Evolutionary conservation across 2,797 vertebrate species (phyloP), one percentile per base, ranked within the genome.

Genomic region (Siniperca scherzeri): DNA sequence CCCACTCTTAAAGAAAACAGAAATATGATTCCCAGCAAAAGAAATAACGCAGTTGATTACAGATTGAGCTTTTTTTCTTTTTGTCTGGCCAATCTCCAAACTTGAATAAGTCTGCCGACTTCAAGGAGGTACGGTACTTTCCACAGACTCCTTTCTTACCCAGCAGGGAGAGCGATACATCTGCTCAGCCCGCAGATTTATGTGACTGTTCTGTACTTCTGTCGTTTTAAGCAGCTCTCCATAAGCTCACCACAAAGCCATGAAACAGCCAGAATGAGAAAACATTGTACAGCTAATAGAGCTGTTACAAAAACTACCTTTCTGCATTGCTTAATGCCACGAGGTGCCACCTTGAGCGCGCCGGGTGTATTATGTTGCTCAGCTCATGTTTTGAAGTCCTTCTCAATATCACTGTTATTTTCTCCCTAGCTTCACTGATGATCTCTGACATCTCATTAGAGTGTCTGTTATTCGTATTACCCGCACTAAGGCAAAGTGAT

Each of bases 101-200:
- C 91, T 93, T 89, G 94, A 95, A 96, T 96, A 92, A 92, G 84
- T 55, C 72, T 50, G 21, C 65, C 5, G 74, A 91, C 90, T 93
- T 94, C 86, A 93, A 94, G 92, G 89, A 79, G 83, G 67, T 77
- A 75, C 87, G 88, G 77, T 80, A 25, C 42, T 48, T 81, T 81
- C n/a, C 56, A 74, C 60, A 56, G 87, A 78, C 68, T 90, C 86
- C 79, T 87, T 89, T 73, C 70, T 64, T 50, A 72, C 84, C 70
- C 74, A 81, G 66, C 68, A 83, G 64, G 53, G 82, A 71, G 85
- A 78, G 91, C 59, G 84, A 86, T 91, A 90, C 85, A 75, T 92
- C 82, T 78, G 78, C 78, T 82, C 71, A 30, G 66, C 67, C 17
- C 19, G 33, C 76, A 77, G 65, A 93, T 94, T 75, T 91, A 91